Evolutionary conservation across 1,140 invertebrate genomes (phyloP), one percentile per base, ranked within the genome.

Genomic region (Vanessa tameamea): DNA sequence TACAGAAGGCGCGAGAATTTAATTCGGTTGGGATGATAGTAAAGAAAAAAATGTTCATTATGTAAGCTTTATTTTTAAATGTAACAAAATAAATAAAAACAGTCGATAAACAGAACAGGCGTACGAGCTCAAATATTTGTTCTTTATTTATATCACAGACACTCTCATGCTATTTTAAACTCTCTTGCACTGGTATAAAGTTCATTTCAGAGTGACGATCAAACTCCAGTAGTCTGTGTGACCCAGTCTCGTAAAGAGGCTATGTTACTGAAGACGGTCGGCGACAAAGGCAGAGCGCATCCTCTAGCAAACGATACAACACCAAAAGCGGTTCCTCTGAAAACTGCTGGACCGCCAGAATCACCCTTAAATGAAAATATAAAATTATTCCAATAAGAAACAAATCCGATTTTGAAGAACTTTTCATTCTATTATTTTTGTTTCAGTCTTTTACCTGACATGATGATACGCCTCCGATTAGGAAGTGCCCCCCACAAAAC

Each of bases 401-500:
- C 48, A 12, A 14, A 50, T 15, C 5, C 13, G 13, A 14, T 14
- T 14, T 50, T 3, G 15, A 14, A 5, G 48, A 14, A 50, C 48
- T 50, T 15, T 14, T 53, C 20, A 26, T 23, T 0, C 3, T 16
- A 64, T 64, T 23, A 14, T 15, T 14, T 43, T 13, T 57, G 7
- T 57, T 20, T 6, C 13, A 20, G 11, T 57, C 47, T 61, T 14
- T 71, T 78, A 93, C 93, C 90, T 91, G 88, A 83, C 92, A 93
- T 47, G 89, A 88, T 37, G 92, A 92, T 6, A 90, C 91, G 11
- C 91, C 91, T 53, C 90, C 91, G 4, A 93, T 90, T 12, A 93
- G 79, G 72, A 93, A 89, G 72, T 92, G 91, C 67, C 92, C 92
- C 0, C 87, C 92, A 67, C 93, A 93, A 76, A 93, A 93, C 92